Conservation (phyloP, 1,140 invertebrate genomes). For the Neotoxoptera formosana region DNA sequence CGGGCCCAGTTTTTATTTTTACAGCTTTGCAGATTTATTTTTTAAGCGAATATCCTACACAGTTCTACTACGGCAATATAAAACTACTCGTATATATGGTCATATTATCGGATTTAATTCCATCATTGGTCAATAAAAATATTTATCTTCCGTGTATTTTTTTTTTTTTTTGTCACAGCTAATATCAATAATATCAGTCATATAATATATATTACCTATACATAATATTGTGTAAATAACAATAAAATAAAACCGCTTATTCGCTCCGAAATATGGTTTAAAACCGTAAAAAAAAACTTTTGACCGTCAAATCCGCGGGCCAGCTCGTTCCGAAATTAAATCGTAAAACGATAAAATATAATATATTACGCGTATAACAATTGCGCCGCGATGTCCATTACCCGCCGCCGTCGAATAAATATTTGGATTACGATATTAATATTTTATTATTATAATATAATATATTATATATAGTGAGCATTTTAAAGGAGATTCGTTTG, state of each 20-base stretch:
- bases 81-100: no score
- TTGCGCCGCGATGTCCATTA: neutral
- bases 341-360: neutral
- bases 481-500: neutral
- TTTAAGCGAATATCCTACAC: neutral
- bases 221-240: no score
- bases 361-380: neutral
- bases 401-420: neutral
- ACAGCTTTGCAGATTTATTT: neutral
- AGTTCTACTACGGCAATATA: neutral
- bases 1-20: neutral
- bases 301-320: rapidly evolving
- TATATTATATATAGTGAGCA: neutral
- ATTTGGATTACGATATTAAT: neutral
- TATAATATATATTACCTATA: no score
- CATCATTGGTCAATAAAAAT: neutral
- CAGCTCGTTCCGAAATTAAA: neutral
- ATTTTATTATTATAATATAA: no score
- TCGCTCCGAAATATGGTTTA: neutral
- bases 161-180: neutral
- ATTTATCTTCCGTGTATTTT: neutral
- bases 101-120: neutral
- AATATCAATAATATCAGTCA: neutral
- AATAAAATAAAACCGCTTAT: neutral
- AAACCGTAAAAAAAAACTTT: neutral